Percentiles rank a stretch among this genome's conserved stretches.
phyloP scores from a whole-genome alignment of 2,113 vertebrate genomes.

The Procapra przewalskii region DNA sequence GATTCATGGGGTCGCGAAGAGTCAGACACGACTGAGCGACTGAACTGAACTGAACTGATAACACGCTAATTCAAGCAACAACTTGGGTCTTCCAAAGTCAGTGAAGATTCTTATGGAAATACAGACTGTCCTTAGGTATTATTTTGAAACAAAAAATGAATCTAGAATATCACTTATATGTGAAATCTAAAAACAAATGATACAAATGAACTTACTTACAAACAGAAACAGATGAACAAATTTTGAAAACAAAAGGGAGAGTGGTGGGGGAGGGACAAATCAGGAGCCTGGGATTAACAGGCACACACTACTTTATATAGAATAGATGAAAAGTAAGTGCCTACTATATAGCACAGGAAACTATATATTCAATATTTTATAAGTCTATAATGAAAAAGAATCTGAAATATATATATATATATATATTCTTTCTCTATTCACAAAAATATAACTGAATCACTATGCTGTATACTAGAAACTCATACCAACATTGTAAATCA shows the following conservation, averaged over 20 bases:
- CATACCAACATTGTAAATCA: not conserved
- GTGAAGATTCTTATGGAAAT: not conserved
- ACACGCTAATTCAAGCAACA: not conserved
- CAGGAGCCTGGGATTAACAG: not conserved
- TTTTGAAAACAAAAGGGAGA: not conserved
- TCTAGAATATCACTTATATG: not conserved
- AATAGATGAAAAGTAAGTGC: not conserved
- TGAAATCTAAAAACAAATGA: not conserved
- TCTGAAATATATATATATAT: not conserved
- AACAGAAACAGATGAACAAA: not conserved
- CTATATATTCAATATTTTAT: not conserved
- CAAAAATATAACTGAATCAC: not conserved
- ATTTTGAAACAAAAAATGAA: not conserved
- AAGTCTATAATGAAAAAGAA: not conserved
- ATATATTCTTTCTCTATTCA: not conserved
- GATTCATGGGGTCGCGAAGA: too few relatives aligned
- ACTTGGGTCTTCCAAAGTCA: not conserved
- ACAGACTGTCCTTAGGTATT: not conserved
- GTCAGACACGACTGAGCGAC: too few relatives aligned
- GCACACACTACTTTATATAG: not conserved
- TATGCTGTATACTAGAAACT: not conserved
- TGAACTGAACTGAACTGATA: not conserved
- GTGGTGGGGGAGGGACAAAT: not conserved
- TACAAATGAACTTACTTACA: not conserved
- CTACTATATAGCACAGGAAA: not conserved